Conservation (phyloP, 37 sponge, comb jelly and placozoan species). For the Halisarca cf. caerulea region DNA sequence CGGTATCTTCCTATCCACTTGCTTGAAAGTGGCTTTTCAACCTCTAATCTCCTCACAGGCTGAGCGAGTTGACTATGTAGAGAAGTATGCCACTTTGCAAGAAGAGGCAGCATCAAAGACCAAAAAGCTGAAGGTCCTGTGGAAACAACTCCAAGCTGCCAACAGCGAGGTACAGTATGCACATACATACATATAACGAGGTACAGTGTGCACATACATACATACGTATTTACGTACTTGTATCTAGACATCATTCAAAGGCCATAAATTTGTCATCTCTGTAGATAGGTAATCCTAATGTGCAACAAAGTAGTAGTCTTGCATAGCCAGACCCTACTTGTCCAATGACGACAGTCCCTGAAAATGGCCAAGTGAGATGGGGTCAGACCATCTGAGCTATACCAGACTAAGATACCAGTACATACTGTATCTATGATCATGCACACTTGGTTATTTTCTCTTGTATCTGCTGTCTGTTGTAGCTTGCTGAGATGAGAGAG, state of each 20-base stretch:
- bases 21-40: no score
- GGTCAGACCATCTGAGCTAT: not conserved
- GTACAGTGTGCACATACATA: slow-evolving; percentile 33
- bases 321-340: no score
- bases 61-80: slow-evolving; percentile 82
- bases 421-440: no score
- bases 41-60: slow-evolving; percentile 40
- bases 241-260: no score
- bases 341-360: no score
- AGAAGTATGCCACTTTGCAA: slow-evolving; percentile 89
- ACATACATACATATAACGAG: slow-evolving; percentile 64
- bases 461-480: not conserved
- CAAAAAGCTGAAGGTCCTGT: slow-evolving; percentile 80
- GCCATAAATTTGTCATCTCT: no score
- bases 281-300: not conserved
- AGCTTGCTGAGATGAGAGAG: slow-evolving; percentile 82
- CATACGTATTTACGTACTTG: slow-evolving; percentile 1
- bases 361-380: no score
- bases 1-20: no score
- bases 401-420: not conserved
- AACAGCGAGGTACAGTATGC: slow-evolving; percentile 83
- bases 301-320: not conserved
- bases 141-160: slow-evolving; percentile 82
- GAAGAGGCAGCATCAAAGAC: slow-evolving; percentile 94
- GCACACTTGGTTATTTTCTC: not conserved